Evolutionary conservation across 2,888 invertebrate species (phyloP), one percentile per base, ranked within the genome.

Genomic region (Sepioteuthis lessoniana): DNA sequence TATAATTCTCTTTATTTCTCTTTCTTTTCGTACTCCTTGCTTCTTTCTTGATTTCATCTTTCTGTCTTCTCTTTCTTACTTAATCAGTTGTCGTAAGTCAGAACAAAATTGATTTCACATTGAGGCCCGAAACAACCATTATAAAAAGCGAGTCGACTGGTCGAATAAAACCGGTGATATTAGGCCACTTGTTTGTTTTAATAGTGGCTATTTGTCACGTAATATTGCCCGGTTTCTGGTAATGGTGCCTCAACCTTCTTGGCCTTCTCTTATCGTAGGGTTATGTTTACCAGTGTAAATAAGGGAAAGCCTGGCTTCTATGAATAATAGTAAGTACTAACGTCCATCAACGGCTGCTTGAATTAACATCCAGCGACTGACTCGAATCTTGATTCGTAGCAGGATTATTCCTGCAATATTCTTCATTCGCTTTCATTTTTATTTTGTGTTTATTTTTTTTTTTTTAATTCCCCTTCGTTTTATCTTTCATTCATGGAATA

Each of bases 111-210:
- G 76, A 76, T 76, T 76, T 76, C 76, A n/a, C 76, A n/a, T 76
- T 21, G 13, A n/a, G 76, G 35, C 16, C 4, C n/a, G 76, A 76
- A 76, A 76, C 76, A n/a, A 13, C n/a, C 76, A 16, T 76, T 76
- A 76, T 76, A 76, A 76, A 76, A 76, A 76, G 76, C n/a, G 76
- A 76, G n/a, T 76, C 8, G 76, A n/a, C n/a, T 76, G 76, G 76
- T 35, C 76, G n/a, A 76, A 76, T 76, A 76, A 76, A 76, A 76
- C 19, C 76, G 76, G n/a, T n/a, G 76, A 76, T 76, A 76, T 76
- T 76, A 76, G 76, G 76, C 76, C 76, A 76, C 76, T 76, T 76
- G 76, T 76, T 76, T 76, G 76, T 76, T 76, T 76, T 76, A 76
- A 76, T 76, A 76, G 76, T 76, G 76, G 76, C 76, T 76, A 76